Percentiles rank a stretch among this genome's conserved stretches.
These are phyloP conservation scores for Torymus tubicola DNA, from an alignment of 2,888 invertebrate genomes.

Conservation along the genomic window DNA sequence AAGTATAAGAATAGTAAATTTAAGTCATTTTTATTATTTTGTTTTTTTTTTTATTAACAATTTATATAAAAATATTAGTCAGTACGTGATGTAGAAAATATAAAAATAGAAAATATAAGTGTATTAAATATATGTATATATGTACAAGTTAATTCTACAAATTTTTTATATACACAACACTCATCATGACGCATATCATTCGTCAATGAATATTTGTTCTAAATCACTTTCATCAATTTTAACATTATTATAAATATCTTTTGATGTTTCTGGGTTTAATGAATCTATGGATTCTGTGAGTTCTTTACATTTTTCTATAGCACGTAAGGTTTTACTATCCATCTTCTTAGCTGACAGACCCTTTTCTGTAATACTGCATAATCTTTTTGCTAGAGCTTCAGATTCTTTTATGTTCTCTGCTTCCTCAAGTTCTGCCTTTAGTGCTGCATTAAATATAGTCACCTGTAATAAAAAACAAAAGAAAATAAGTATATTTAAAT, in stretches of 20 bases:
- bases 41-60: constrained; percentile 6
- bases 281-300: constrained; percentile 50
- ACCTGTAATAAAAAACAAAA: constrained; percentile 60
- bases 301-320: constrained; percentile 51
- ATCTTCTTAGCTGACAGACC: constrained; percentile 47
- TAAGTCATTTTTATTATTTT: neutral
- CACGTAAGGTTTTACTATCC: constrained; percentile 31
- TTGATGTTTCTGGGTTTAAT: constrained; percentile 31
- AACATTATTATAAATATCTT: constrained; percentile 56
- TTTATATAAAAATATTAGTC: neutral
- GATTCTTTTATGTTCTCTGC: constrained; percentile 59
- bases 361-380: constrained; percentile 53
- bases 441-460: constrained; percentile 62
- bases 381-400: constrained; percentile 54
- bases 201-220: constrained; percentile 33
- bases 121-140: no score
- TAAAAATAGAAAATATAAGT: no score
- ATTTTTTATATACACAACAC: neutral
- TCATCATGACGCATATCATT: neutral
- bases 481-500: no score
- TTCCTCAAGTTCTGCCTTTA: constrained; percentile 65
- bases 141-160: no score
- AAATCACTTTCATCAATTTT: constrained; percentile 46
- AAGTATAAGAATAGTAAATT: no score
- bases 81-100: neutral